A percentile compares a stretch with the other conserved stretches of the same genome.
phyloP scores from a whole-genome alignment of 2,113 vertebrate species.

The Enhydra lutris region DNA sequence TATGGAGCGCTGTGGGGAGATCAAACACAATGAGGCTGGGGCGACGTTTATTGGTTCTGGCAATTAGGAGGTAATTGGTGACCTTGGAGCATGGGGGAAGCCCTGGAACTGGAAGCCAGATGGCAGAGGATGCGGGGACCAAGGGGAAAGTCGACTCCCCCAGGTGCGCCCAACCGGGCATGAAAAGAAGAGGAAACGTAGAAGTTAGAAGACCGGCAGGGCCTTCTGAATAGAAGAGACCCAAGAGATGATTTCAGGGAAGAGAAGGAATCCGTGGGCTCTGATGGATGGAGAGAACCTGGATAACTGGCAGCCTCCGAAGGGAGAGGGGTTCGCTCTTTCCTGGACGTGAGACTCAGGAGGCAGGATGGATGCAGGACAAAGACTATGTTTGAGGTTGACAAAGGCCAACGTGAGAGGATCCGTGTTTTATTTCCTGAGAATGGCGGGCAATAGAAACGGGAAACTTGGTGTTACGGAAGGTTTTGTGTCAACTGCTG shows the following conservation, averaged over 20 bases:
- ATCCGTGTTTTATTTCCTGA: neutral
- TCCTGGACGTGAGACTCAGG: neutral
- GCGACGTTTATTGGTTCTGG: conserved; percentile 71
- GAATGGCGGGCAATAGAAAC: neutral
- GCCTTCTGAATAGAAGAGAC: neutral
- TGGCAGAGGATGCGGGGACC: neutral
- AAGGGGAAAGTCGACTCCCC: neutral
- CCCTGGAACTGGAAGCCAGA: conserved; percentile 29
- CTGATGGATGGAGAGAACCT: neutral
- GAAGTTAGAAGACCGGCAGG: neutral
- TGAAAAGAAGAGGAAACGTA: neutral
- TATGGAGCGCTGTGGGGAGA: neutral
- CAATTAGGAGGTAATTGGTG: conserved; percentile 58
- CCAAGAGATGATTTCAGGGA: neutral
- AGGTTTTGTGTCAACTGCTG: neutral
- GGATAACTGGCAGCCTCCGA: neutral
- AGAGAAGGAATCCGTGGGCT: neutral
- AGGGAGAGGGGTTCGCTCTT: neutral
- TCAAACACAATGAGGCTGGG: conserved; percentile 50
- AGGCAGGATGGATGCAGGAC: neutral
- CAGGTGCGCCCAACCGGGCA: neutral
- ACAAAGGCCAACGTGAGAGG: neutral
- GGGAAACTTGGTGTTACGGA: neutral
- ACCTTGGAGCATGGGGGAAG: neutral
- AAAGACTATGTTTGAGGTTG: neutral